These are phyloP conservation scores for Steinernema scapterisci DNA, from an alignment of 2,888 invertebrate genomes.

Conservation along the genomic window DNA sequence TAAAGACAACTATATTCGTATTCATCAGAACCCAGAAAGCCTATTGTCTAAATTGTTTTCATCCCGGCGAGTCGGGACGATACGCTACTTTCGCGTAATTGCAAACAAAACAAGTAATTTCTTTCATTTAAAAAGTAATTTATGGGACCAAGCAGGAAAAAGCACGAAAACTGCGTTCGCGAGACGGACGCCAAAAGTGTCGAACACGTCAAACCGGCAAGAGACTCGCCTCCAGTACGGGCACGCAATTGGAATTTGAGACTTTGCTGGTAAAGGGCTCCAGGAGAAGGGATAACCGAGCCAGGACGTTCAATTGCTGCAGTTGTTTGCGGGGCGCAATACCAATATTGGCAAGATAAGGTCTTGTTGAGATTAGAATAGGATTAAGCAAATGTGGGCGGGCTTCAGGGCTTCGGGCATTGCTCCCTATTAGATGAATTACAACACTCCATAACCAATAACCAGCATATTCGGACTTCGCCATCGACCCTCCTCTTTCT, in stretches of 20 bases:
- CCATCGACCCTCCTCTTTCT: neutral
- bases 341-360: slow-evolving; percentile 24
- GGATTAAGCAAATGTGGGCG: slow-evolving; percentile 28
- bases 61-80: too few species aligned
- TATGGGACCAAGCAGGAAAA: too few species aligned
- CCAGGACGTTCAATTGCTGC: neutral
- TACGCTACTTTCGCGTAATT: too few species aligned
- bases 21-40: too few species aligned
- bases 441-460: slow-evolving; percentile 27
- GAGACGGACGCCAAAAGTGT: too few species aligned
- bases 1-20: too few species aligned
- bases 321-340: slow-evolving; percentile 14
- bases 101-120: too few species aligned
- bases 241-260: neutral
- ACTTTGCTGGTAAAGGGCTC: neutral
- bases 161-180: too few species aligned
- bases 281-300: neutral
- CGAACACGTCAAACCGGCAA: too few species aligned
- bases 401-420: neutral
- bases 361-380: slow-evolving; percentile 26
- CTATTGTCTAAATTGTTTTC: too few species aligned
- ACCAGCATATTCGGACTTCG: neutral
- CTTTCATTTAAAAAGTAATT: too few species aligned
- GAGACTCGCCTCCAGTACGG: too few species aligned
- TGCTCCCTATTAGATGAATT: slow-evolving; percentile 29